Conservation (phyloP, 1,140 invertebrate genomes). For the Apis cerana region DNA sequence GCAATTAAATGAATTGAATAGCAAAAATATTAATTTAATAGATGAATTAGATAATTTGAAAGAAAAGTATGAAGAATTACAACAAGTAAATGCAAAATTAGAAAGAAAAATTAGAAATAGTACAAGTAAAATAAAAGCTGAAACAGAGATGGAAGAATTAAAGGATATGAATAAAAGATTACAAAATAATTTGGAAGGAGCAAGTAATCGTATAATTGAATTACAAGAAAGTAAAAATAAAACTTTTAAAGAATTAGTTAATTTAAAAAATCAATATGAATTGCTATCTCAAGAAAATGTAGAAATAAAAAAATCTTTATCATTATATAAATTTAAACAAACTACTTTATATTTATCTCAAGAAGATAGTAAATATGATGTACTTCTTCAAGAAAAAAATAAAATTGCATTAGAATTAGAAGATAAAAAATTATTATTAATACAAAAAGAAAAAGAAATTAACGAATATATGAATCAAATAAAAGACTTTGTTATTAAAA, state of each 20-base stretch:
- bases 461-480: constrained; percentile 23
- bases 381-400: constrained; percentile 68
- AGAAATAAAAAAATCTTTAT: constrained; percentile 51
- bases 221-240: constrained; percentile 69
- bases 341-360: constrained; percentile 37
- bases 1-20: constrained; percentile 67
- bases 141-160: constrained; percentile 65
- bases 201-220: constrained; percentile 72
- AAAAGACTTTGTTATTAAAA: constrained; percentile 45
- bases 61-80: constrained; percentile 50
- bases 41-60: constrained; percentile 57
- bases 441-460: constrained; percentile 50
- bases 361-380: constrained; percentile 56
- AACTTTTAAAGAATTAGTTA: constrained; percentile 62
- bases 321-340: constrained; percentile 48
- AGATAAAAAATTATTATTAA: constrained; percentile 59
- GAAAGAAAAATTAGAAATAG: constrained; percentile 71
- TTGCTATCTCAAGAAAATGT: constrained; percentile 61
- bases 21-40: constrained; percentile 57
- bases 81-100: constrained; percentile 58
- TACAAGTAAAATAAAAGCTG: constrained; percentile 62
- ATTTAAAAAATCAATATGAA: constrained; percentile 55
- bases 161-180: constrained; percentile 70
- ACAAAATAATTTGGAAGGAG: constrained; percentile 74
- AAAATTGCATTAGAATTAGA: constrained; percentile 63